Base-by-base conservation (phyloP, 1,140 invertebrate genomes). In the Ceratitis capitata region DNA sequence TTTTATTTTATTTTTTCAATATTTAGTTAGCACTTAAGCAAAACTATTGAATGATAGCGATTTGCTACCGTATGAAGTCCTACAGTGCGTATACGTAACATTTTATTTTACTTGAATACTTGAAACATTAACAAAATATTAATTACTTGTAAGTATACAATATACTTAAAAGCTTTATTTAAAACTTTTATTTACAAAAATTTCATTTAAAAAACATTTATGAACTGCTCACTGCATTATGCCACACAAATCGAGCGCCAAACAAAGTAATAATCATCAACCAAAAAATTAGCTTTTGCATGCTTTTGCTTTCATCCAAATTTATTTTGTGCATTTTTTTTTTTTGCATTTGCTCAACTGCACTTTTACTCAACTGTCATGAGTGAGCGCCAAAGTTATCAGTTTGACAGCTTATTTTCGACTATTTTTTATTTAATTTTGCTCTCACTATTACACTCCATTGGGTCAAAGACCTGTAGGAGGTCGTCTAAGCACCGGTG, bases 401-500 rank as follows among this genome's bases (percentile, higher is more conserved):
- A 4, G 3, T n/a, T 23, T 19, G n/a, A n/a, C n/a, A n/a, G n/a
- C n/a, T 29, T 83, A 6, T 47, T 35, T 47, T 83, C 32, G 45
- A 0, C 23, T 23, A 29, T 35, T 29, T 78, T 78, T n/a, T 12
- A 10, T 78, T 78, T 83, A n/a, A 12, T 83, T 35, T 53, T 16
- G 47, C 53, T 83, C 82, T 58, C 47, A 83, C 53, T 83, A 29
- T 83, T 83, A 51, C 53, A n/a, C n/a, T n/a, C 19, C 19, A 56
- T 64, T 61, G 88, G 90, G 90, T 91, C 90, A 91, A 91, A 91
- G 90, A 91, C 90, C 90, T 91, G 90, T 90, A 91, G 89, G 90
- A 91, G 90, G 90, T 91, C 90, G 90, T 91, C 91, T 90, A 86
- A 88, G 88, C 88, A 89, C 69, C 69, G 89, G 88, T 90, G 89